Conservation (phyloP, 2,888 invertebrate genomes). For the Drosophila monieri region DNA sequence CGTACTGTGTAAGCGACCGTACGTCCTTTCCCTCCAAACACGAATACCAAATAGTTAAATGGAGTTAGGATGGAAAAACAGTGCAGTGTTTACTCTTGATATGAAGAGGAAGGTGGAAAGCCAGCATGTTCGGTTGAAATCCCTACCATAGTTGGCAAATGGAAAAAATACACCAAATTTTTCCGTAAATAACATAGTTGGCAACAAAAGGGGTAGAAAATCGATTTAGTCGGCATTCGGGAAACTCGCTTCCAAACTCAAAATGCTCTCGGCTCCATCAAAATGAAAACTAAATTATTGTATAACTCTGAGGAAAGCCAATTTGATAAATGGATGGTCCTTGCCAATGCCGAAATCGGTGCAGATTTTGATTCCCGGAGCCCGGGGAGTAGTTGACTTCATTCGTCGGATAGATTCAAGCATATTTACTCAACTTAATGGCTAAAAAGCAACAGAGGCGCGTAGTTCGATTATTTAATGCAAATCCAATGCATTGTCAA, state of each 20-base stretch:
- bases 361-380: conserved; percentile 6
- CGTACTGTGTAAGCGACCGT: conserved; percentile 2
- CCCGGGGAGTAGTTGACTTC: conserved; percentile 4
- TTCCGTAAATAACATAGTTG: conserved; percentile 19
- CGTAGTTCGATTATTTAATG: conserved; percentile 73
- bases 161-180: conserved; percentile 1
- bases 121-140: conserved; percentile 19
- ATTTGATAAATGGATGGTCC: conserved; percentile 42
- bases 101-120: conserved; percentile 8
- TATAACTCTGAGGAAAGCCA: conserved; percentile 39
- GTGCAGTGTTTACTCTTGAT: conserved; percentile 31
- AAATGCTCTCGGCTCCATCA: background rate
- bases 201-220: conserved; percentile 37
- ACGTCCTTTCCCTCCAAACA: conserved; percentile 12
- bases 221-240: conserved; percentile 61
- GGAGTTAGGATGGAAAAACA: conserved; percentile 29
- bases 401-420: conserved; percentile 19
- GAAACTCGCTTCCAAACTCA: conserved; percentile 24
- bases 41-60: conserved; percentile 11
- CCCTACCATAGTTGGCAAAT: background rate
- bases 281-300: conserved; percentile 38
- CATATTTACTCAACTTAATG: conserved; percentile 59
- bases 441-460: conserved; percentile 43
- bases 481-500: conserved; percentile 69
- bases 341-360: conserved; percentile 8